Percentiles rank a stretch among this genome's conserved stretches.
Evolutionary conservation across 1,140 invertebrate species (phyloP).

Genomic region (Pygmarrhopalites habei): DNA sequence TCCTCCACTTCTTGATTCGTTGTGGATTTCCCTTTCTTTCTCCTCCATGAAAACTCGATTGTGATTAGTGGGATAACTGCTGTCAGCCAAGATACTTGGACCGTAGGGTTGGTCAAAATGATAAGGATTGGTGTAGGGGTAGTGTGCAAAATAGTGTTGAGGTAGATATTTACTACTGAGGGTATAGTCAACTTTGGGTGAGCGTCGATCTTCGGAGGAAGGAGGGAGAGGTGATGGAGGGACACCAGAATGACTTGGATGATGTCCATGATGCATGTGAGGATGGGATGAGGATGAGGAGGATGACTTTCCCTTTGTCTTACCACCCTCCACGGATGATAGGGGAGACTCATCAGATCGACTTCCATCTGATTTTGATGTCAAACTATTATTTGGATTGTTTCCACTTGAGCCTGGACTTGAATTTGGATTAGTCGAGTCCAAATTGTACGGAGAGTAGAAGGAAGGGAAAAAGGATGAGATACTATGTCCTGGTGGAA

Average conservation of each 20-base stretch:
- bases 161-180: slow-evolving; percentile 28
- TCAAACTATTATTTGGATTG: neutral
- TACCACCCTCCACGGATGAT: slow-evolving; percentile 12
- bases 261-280: slow-evolving; percentile 5
- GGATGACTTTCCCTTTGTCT: slow-evolving; percentile 9
- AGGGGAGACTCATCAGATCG: slow-evolving; percentile 6
- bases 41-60: slow-evolving; percentile 27
- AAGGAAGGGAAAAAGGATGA: slow-evolving; percentile 41
- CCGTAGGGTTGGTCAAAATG: slow-evolving; percentile 25
- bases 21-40: slow-evolving; percentile 22
- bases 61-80: slow-evolving; percentile 39
- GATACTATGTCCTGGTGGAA: slow-evolving; percentile 26
- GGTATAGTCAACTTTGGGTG: slow-evolving; percentile 36
- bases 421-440: slow-evolving; percentile 11
- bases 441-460: slow-evolving; percentile 29
- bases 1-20: slow-evolving; percentile 41
- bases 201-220: slow-evolving; percentile 13
- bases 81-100: slow-evolving; percentile 37
- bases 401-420: neutral
- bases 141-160: slow-evolving; percentile 23
- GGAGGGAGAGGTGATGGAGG: slow-evolving; percentile 4
- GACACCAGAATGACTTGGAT: neutral
- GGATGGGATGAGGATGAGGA: neutral
- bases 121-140: slow-evolving; percentile 32
- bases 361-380: neutral